Evolutionary conservation across 2,113 vertebrate genomes (phyloP), one percentile per base, ranked within the genome.

Genomic region (Etheostoma cragini): DNA sequence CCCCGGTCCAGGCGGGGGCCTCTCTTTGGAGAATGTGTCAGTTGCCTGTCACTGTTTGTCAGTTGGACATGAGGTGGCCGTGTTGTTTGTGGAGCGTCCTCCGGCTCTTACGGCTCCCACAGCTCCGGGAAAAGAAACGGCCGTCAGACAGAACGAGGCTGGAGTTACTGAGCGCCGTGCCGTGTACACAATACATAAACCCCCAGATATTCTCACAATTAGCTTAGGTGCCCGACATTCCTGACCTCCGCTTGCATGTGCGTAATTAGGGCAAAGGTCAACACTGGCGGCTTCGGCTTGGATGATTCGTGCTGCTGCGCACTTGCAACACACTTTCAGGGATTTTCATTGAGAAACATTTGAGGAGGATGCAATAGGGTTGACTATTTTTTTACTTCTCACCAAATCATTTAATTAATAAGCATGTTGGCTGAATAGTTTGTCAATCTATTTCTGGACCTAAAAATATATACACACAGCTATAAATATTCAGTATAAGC

Each of bases 1-100:
- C 33, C 54, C 46, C 62, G 5, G 67, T 53, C 38, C 76, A 65
- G 49, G 69, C 66, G 6, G 6, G 22, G 53, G 54, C 45, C 38
- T 76, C 53, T 26, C 67, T 65, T n/a, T 62, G 46, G 61, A 78
- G 92, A 94, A 93, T 93, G 88, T 93, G 70, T 79, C 91, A 81
- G 67, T 74, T 17, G 72, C 58, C 72, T 72, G 93, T 87, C 90
- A 92, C 67, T 87, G 83, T 93, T 92, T 91, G 88, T 67, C 68
- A 57, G 79, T 14, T 26, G 38, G 85, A 64, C 64, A 17, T 70
- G 61, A 53, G 10, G 49, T 6, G 50, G 83, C 76, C 75, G 79
- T 49, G 53, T 64, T 80, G 88, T 87, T 87, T 92, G 91, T 71
- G 72, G 76, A 77, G 47, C 2, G 3, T 24, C 49, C 47, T 17